phyloP scores from a whole-genome alignment of 2,113 vertebrate genomes.

The Chaetodon trifascialis region DNA sequence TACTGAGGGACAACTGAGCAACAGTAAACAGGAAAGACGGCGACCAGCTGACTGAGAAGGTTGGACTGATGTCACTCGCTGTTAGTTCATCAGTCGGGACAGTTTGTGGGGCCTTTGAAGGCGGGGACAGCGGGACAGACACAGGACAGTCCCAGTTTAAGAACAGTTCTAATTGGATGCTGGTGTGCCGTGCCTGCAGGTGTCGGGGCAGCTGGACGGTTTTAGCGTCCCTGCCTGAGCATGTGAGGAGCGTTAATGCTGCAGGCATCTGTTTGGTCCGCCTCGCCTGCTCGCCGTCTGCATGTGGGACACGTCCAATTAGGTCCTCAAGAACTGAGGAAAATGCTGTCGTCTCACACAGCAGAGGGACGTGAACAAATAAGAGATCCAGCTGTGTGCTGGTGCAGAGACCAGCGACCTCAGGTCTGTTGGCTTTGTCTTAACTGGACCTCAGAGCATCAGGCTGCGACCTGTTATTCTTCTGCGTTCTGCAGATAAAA shows the following conservation, averaged over 20 bases:
- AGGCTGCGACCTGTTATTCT: too few relatives aligned
- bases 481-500: slow-evolving; percentile 5
- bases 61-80: too few relatives aligned
- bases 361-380: neutral
- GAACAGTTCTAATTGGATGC: slow-evolving; percentile 44
- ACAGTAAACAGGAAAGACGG: too few relatives aligned
- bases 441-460: neutral
- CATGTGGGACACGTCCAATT: neutral
- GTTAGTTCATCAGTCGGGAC: neutral
- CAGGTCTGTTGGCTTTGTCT: neutral
- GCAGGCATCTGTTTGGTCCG: neutral
- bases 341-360: neutral
- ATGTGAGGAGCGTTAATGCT: neutral
- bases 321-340: too few relatives aligned
- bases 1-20: too few relatives aligned
- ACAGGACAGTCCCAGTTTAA: neutral
- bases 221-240: neutral
- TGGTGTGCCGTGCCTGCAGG: slow-evolving; percentile 29
- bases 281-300: neutral
- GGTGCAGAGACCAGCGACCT: neutral
- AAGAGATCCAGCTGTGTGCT: neutral
- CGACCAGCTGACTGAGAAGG: too few relatives aligned
- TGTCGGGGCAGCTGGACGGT: slow-evolving; percentile 30
- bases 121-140: neutral
- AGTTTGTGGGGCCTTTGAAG: neutral